Percentiles rank a stretch among this genome's conserved stretches.
Conservation (phyloP, 1,140 invertebrate species). For the Asobara japonica region DNA sequence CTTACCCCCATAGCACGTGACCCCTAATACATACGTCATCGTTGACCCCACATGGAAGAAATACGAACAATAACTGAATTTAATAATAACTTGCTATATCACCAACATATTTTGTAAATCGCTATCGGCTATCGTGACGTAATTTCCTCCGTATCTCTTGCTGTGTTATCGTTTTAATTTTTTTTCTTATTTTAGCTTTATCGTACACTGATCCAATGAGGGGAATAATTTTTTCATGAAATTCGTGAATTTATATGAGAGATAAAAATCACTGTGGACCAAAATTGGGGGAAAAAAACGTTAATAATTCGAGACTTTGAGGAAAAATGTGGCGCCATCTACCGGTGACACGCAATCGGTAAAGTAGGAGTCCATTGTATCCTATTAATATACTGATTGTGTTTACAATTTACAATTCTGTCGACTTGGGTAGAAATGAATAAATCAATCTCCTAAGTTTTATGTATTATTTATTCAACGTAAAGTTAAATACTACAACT, state of each 20-base stretch:
- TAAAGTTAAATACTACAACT: slow-evolving; percentile 63
- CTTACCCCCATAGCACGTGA: slow-evolving; percentile 12
- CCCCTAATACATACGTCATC: background rate
- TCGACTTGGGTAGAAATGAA: background rate
- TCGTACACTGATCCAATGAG: no score
- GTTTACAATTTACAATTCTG: background rate
- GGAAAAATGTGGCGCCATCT: no score
- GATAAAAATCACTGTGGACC: no score
- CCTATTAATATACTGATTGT: no score
- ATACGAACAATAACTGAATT: background rate
- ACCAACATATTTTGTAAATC: background rate
- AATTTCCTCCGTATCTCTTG: background rate
- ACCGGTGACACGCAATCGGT: no score
- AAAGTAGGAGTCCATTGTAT: no score
- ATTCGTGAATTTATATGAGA: no score
- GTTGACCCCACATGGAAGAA: background rate
- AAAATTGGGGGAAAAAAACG: no score
- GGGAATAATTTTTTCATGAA: no score
- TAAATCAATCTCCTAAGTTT: slow-evolving; percentile 39
- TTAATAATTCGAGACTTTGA: no score
- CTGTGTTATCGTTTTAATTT: background rate
- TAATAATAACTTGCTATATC: background rate
- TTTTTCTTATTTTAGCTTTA: no score
- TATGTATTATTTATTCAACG: slow-evolving; percentile 60
- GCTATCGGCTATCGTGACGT: background rate